A percentile compares a stretch with the other conserved stretches of the same genome.
Evolutionary conservation across 2,113 vertebrate genomes (phyloP).

Genomic region (Scatophagus argus): DNA sequence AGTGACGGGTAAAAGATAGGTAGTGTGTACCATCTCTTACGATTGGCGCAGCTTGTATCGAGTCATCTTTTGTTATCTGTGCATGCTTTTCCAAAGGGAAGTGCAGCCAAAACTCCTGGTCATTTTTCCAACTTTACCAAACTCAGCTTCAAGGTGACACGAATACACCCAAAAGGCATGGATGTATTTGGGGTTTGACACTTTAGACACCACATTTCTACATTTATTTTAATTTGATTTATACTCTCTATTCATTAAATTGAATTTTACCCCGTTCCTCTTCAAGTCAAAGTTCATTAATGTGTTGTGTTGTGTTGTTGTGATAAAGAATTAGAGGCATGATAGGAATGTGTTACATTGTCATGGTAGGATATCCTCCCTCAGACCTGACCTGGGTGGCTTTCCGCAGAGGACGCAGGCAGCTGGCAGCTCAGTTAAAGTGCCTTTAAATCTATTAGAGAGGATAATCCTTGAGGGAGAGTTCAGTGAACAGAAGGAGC

Average conservation of each 20-base stretch:
- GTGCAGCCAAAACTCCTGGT: too few species aligned
- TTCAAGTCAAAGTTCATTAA: neutral
- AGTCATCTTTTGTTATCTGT: too few species aligned
- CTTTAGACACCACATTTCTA: neutral
- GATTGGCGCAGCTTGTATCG: too few species aligned
- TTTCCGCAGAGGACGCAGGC: slow-evolving; percentile 54
- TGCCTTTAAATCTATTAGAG: slow-evolving; percentile 82
- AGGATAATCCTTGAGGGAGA: slow-evolving; percentile 79
- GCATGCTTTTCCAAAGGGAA: too few species aligned
- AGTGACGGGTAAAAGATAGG: too few species aligned
- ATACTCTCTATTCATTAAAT: neutral
- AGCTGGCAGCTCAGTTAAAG: slow-evolving; percentile 81
- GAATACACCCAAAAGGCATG: neutral
- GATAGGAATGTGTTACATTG: slow-evolving; percentile 53
- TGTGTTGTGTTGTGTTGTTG: neutral
- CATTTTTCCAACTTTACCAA: too few species aligned
- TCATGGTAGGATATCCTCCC: slow-evolving; percentile 58
- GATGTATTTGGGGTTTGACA: neutral
- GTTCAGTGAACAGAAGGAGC: slow-evolving; percentile 61
- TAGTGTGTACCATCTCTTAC: too few species aligned
- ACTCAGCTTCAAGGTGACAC: too few species aligned
- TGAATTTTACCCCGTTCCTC: neutral
- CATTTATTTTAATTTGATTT: neutral
- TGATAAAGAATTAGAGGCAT: slow-evolving; percentile 15
- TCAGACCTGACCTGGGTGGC: slow-evolving; percentile 59